A percentile compares a stretch with the other conserved stretches of the same genome.
phyloP scores from a whole-genome alignment of 2,113 vertebrate genomes.

The Campylorhamphus procurvoides region DNA sequence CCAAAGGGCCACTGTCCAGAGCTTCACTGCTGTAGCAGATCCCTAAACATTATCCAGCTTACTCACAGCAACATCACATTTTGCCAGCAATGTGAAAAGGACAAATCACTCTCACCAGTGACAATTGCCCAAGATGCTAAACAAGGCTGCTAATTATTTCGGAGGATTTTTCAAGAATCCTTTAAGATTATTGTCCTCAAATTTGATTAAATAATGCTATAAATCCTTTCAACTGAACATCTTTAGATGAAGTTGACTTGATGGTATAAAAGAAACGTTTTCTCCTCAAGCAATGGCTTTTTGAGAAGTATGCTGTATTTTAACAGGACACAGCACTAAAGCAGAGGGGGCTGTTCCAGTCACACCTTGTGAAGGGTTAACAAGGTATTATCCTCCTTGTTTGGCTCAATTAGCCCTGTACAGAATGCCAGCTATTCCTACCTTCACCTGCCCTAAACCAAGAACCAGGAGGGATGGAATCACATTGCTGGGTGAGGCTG shows the following conservation, averaged over 20 bases:
- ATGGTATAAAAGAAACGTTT: neutral
- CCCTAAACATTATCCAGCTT: neutral
- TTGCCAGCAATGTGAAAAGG: neutral
- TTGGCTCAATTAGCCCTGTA: neutral
- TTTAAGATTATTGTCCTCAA: neutral
- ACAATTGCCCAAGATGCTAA: neutral
- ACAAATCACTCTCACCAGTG: neutral
- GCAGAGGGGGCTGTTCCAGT: neutral
- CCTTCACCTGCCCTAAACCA: neutral
- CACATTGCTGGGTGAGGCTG: neutral
- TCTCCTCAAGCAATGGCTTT: neutral
- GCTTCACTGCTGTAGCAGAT: neutral
- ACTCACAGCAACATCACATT: neutral
- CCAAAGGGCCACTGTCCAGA: neutral
- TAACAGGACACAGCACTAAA: neutral
- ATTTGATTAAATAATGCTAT: neutral
- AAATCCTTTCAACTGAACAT: neutral
- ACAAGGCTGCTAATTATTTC: neutral
- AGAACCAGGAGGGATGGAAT: neutral
- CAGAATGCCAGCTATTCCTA: neutral
- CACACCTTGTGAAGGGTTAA: neutral
- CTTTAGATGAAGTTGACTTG: neutral
- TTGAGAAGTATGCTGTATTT: neutral
- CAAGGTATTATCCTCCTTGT: neutral
- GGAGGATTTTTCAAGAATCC: neutral